phyloP scores from a whole-genome alignment of 1,140 invertebrate genomes.

The Asbolus verrucosus region DNA sequence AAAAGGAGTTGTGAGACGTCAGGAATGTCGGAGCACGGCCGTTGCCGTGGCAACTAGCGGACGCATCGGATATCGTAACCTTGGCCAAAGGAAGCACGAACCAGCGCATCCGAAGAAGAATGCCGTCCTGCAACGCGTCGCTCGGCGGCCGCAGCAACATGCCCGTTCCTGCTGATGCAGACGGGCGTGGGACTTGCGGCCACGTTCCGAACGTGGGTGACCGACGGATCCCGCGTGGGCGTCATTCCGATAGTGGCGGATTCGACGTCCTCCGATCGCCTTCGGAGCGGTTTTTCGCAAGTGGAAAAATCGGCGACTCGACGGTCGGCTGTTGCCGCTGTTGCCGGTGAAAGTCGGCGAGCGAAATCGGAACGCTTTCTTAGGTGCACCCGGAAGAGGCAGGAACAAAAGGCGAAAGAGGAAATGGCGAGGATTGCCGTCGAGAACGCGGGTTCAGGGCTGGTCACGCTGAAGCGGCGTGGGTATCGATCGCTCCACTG shows the following conservation, averaged over 20 bases:
- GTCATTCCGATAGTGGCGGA: neutral
- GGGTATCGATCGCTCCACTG: constrained; percentile 33
- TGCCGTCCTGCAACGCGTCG: constrained; percentile 31
- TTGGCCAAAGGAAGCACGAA: constrained; percentile 39
- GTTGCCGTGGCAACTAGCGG: constrained; percentile 46
- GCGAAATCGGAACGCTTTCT: constrained; percentile 24
- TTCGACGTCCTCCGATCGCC: too few species aligned
- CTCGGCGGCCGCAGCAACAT: constrained; percentile 4
- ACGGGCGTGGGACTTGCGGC: constrained; percentile 5
- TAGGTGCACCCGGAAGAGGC: constrained; percentile 32
- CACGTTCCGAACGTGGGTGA: neutral
- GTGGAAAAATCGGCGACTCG: neutral
- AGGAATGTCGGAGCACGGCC: constrained; percentile 30
- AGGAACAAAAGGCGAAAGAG: constrained; percentile 38
- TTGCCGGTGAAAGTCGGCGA: constrained; percentile 31
- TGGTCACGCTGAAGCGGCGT: constrained; percentile 32
- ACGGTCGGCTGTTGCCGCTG: neutral
- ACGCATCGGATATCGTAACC: constrained; percentile 35
- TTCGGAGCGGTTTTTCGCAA: too few species aligned
- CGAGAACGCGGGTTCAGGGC: constrained; percentile 37
- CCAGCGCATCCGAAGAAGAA: constrained; percentile 40
- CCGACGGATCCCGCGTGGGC: neutral
- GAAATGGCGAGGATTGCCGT: constrained; percentile 29
- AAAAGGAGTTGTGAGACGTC: constrained; percentile 10
- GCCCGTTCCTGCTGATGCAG: neutral